Evolutionary conservation across 2,888 invertebrate species (phyloP).

Genomic region (Melanotus villosus): DNA sequence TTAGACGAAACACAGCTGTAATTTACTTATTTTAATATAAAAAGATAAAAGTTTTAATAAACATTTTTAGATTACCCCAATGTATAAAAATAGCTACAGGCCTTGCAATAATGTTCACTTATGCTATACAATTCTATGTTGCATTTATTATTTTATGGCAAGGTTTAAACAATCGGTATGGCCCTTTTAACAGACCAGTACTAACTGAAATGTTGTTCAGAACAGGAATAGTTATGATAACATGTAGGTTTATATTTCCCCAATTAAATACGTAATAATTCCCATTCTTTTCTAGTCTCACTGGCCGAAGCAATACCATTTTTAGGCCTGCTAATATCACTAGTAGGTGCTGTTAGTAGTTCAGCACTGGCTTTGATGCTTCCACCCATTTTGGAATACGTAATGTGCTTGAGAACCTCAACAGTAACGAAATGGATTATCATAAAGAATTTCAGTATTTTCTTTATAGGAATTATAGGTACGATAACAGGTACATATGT

Average conservation of each 20-base stretch:
- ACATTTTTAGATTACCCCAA: constrained; percentile 78
- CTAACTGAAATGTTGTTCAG: constrained; percentile 81
- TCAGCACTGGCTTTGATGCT: constrained; percentile 89
- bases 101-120: constrained; percentile 88
- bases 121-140: constrained; percentile 95
- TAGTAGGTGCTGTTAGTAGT: constrained; percentile 92
- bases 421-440: constrained; percentile 69
- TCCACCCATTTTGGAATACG: constrained; percentile 89
- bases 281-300: constrained; percentile 77
- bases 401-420: constrained; percentile 75
- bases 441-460: constrained; percentile 76
- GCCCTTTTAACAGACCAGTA: constrained; percentile 72
- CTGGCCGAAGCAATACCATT: constrained; percentile 90
- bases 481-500: constrained; percentile 83
- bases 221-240: constrained; percentile 80
- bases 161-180: constrained; percentile 71
- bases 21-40: not conserved
- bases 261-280: too few species aligned
- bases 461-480: constrained; percentile 78
- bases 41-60: too few species aligned
- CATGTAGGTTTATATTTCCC: constrained; percentile 83
- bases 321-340: constrained; percentile 88
- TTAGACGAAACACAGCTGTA: constrained; percentile 69
- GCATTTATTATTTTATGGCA: constrained; percentile 94
- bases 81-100: constrained; percentile 88